Conservation (phyloP, 1,140 invertebrate genomes). For the Magallana ariakensis region DNA sequence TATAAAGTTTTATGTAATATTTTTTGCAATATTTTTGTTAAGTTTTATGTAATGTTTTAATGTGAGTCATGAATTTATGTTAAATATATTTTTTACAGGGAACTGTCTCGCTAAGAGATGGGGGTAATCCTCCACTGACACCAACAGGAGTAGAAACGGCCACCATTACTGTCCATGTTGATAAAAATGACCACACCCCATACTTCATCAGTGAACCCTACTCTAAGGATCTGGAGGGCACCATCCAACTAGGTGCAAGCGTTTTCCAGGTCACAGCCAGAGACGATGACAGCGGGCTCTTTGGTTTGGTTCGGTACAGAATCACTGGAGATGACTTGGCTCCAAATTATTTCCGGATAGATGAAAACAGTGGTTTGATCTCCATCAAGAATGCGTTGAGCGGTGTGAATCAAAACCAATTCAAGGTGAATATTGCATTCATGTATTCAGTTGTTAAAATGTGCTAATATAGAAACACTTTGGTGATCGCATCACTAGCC, state of each 20-base stretch:
- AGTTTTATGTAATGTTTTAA: no score
- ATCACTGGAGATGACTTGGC: conserved; percentile 50
- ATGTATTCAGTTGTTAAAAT: no score
- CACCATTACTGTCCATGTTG: conserved; percentile 61
- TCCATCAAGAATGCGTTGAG: conserved; percentile 60
- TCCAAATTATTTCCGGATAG: conserved; percentile 61
- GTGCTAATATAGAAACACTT: no score
- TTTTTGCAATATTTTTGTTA: no score
- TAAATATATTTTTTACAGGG: no score
- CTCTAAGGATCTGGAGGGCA: conserved; percentile 48
- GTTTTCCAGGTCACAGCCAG: conserved; percentile 58
- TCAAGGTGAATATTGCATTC: neutral
- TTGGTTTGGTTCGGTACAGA: conserved; percentile 53
- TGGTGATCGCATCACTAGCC: no score
- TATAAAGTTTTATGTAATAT: neutral
- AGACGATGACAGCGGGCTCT: conserved; percentile 59
- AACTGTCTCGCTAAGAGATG: conserved; percentile 62
- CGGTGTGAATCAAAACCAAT: conserved; percentile 36
- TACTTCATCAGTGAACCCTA: conserved; percentile 66
- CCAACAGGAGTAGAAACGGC: conserved; percentile 38
- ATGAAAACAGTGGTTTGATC: conserved; percentile 63
- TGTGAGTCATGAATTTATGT: no score
- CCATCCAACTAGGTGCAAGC: conserved; percentile 35
- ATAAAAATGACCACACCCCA: conserved; percentile 66
- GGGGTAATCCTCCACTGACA: conserved; percentile 50